Evolutionary conservation across 2,113 vertebrate genomes (phyloP).

Genomic region (Salvelinus sp.): DNA sequence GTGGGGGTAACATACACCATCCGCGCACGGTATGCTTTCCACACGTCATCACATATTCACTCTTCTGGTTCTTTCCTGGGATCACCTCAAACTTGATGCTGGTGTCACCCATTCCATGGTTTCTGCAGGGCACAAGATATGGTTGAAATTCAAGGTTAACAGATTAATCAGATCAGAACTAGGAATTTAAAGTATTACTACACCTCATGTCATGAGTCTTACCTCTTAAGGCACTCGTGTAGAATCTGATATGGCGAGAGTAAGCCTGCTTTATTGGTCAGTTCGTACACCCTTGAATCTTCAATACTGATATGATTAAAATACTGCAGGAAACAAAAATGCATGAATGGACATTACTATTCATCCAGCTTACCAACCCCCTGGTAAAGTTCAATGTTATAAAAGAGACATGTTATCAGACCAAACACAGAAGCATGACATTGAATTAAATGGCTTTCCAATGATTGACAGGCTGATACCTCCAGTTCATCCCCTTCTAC

Average conservation of each 20-base stretch:
- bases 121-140: conserved; percentile 73
- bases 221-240: conserved; percentile 99
- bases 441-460: background rate
- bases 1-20: conserved; percentile 89
- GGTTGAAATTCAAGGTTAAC: background rate
- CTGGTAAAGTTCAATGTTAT: background rate
- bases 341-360: background rate
- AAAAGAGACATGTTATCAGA: background rate
- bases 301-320: conserved; percentile 99
- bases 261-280: conserved; percentile 98
- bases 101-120: conserved; percentile 98
- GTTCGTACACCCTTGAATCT: conserved; percentile 96
- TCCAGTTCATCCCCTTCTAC: conserved; percentile 95
- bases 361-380: background rate
- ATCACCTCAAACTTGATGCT: conserved; percentile 99
- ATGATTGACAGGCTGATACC: conserved; percentile 66
- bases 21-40: conserved; percentile 97
- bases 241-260: conserved; percentile 99
- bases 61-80: conserved; percentile 99
- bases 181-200: background rate
- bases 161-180: too few species aligned
- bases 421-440: background rate
- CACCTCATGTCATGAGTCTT: conserved; percentile 13
- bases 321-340: conserved; percentile 82
- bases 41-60: conserved; percentile 98